A percentile compares a stretch with the other conserved stretches of the same genome.
These are phyloP conservation scores for Colaptes auratus DNA, from an alignment of 2,113 vertebrate species.

Conservation along the genomic window DNA sequence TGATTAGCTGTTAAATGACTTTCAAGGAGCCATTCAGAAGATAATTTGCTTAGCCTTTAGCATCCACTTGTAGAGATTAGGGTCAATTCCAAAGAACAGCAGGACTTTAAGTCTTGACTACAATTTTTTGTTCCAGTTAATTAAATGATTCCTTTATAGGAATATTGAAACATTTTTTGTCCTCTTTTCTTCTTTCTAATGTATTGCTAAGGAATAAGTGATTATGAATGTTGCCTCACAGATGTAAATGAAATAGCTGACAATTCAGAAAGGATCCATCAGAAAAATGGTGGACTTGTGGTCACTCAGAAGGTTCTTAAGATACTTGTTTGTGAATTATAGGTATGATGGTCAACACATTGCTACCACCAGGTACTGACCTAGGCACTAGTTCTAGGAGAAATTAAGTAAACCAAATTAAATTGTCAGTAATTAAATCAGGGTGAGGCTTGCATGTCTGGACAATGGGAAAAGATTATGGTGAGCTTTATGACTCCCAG, in stretches of 20 bases:
- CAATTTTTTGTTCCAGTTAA: slow-evolving; percentile 23
- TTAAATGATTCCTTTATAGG: slow-evolving; percentile 11
- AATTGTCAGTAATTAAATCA: background rate
- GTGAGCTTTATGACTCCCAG: background rate
- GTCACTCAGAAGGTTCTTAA: background rate
- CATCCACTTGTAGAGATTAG: slow-evolving; percentile 41
- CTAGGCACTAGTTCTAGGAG: background rate
- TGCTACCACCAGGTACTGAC: background rate
- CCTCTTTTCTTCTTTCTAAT: background rate
- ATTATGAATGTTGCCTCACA: background rate
- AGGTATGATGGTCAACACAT: rapidly evolving
- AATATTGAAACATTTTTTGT: background rate
- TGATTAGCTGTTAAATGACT: slow-evolving; percentile 50
- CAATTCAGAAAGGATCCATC: background rate
- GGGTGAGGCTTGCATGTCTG: background rate
- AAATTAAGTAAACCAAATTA: background rate
- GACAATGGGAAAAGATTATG: background rate
- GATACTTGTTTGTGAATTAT: background rate
- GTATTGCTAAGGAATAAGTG: background rate
- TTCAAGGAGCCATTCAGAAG: slow-evolving; percentile 32
- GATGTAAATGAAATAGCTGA: background rate
- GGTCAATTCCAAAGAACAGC: slow-evolving; percentile 10
- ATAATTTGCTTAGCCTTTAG: slow-evolving; percentile 65
- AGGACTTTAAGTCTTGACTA: background rate
- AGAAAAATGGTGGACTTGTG: background rate